Base-by-base conservation (phyloP, 1,140 invertebrate genomes). In the Thalassaphorura encarpata region DNA sequence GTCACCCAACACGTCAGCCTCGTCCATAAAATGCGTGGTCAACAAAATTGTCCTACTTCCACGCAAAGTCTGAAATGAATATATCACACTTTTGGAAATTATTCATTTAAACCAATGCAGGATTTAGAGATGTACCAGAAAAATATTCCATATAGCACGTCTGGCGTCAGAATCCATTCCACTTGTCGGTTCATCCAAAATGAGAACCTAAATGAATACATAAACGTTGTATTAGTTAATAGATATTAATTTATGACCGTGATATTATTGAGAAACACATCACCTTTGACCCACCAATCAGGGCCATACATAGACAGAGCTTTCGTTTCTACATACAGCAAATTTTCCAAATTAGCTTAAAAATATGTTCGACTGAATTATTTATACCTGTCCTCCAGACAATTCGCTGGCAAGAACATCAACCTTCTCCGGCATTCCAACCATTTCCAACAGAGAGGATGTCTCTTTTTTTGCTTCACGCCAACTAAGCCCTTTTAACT, bases 91-190 rank as follows among this genome's bases (percentile, higher is more conserved):
- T 13, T 13, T 8, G 71, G 29, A 28, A 29, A 27, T 15, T 27
- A 16, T 48, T 24, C 11, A 5, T 24, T 29, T 11, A 8, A 24
- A 48, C 26, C 4, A 21, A 4, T 48, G n/a, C n/a, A n/a, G n/a
- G n/a, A 13, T 21, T 56, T 36, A 18, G 42, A 45, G 19, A 15
- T 51, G 29, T 23, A n/a, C 19, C 47, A 4, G 3, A n/a, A 91
- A 71, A 29, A 92, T 67, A 67, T 96, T 85, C 93, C 93, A 97
- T 6, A 90, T 81, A 47, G 83, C 80, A 52, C 91, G 73, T 52
- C 93, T 76, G 1, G 91, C 89, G 63, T 88, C 82, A 2, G 94
- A 91, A 76, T 98, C 95, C 77, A 98, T 87, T 43, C 94, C 94
- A 3, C 89, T 88, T 1, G 91, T 94, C 33, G 93, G 93, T 71